A percentile compares a stretch with the other conserved stretches of the same genome.
Conservation (phyloP, 2,113 vertebrate species). For the Rhinolophus ferrumequinum region DNA sequence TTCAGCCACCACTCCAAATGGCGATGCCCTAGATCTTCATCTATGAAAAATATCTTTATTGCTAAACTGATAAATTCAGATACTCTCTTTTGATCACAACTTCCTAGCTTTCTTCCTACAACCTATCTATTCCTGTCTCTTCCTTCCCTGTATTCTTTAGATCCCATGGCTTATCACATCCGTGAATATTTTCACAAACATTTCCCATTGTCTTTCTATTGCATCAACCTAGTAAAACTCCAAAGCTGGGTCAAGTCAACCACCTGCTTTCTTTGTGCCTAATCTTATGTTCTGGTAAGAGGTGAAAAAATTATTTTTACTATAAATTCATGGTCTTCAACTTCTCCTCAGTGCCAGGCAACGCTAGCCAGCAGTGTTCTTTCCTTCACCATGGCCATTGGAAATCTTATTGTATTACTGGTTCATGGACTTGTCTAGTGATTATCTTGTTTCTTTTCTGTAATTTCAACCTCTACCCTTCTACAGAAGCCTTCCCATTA, state of each 20-base stretch:
- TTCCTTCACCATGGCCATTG: background rate
- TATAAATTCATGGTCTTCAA: background rate
- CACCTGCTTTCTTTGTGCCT: background rate
- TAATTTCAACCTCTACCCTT: background rate
- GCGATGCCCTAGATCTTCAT: background rate
- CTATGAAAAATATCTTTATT: background rate
- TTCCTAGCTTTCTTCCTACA: background rate
- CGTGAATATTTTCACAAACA: background rate
- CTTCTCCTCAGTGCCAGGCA: background rate
- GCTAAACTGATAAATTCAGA: background rate
- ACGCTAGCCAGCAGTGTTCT: background rate
- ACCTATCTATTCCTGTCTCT: background rate
- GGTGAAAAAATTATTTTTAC: background rate
- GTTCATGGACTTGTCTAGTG: background rate
- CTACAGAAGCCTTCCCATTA: background rate
- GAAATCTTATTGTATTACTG: background rate
- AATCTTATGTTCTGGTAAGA: background rate
- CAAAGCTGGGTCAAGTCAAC: background rate
- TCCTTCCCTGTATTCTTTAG: background rate
- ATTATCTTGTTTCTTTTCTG: background rate
- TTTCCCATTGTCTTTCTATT: background rate
- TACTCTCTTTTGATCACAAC: background rate
- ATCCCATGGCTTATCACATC: background rate
- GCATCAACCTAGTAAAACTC: background rate
- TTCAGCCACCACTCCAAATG: background rate